phyloP scores from a whole-genome alignment of 2,113 vertebrate species.

The Corythornis cristatus region DNA sequence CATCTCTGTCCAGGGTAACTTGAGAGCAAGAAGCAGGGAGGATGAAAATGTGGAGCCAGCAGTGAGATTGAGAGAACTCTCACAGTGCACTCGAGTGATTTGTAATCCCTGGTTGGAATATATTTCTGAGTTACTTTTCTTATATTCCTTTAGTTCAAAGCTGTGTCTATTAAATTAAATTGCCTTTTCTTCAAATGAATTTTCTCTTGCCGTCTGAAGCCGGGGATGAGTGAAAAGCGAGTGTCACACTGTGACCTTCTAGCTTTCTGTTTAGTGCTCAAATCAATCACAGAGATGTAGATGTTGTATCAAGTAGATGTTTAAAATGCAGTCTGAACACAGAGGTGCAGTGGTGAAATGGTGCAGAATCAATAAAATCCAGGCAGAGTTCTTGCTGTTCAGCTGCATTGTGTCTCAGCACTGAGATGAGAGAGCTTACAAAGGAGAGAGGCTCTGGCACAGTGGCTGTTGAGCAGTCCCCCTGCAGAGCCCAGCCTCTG shows the following conservation, averaged over 20 bases:
- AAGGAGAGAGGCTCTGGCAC: neutral
- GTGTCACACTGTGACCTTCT: neutral
- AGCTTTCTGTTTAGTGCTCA: neutral
- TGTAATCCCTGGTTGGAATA: neutral
- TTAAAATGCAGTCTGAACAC: slow-evolving; percentile 1
- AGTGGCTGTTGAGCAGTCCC: neutral
- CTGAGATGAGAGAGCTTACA: neutral
- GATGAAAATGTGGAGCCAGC: neutral
- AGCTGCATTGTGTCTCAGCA: neutral
- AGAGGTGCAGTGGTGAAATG: neutral
- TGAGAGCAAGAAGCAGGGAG: neutral
- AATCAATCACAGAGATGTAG: slow-evolving; percentile 10
- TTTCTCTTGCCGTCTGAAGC: slow-evolving; percentile 9
- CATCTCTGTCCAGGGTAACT: neutral
- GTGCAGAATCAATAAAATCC: slow-evolving; percentile 9
- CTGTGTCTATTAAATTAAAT: neutral
- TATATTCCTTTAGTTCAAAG: slow-evolving; percentile 19
- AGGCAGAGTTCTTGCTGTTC: neutral
- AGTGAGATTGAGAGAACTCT: neutral
- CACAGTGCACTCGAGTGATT: neutral
- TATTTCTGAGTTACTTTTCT: neutral
- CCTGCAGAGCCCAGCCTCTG: neutral
- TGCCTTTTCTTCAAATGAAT: neutral
- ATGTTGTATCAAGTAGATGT: neutral
- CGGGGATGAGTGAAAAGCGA: neutral